Base-by-base conservation (phyloP, 1,140 invertebrate species). In the Grapholita molesta region DNA sequence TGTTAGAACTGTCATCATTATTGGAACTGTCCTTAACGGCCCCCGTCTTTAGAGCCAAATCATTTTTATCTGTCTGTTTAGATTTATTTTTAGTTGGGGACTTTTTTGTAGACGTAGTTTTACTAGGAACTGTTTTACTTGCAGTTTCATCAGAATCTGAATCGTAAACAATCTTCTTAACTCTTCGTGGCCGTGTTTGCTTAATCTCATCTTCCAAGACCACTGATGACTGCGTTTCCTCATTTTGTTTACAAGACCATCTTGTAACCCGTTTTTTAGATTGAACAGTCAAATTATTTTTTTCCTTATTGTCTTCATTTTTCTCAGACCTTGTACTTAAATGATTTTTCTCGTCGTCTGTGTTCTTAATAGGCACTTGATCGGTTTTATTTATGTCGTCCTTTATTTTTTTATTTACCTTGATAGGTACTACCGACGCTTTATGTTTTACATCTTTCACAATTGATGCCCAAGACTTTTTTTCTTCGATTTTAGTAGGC, bases 241-340 rank as follows among this genome's bases (percentile, higher is more conserved):
- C 35, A 67, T 6, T 70, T 71, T 76, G 78, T 64, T 67, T 74
- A 18, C 68, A 23, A 48, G 77, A 82, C 68, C 25, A 25, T 30
- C 83, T 78, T 24, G 83, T 85, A 7, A 77, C 55, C 33, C 82
- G 76, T 71, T 65, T 84, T 71, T 79, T 76, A 55, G 57, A 18
- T 33, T 35, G 68, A 8, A 70, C 74, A 12, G 15, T 12, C n/a
- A 69, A 32, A 25, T 64, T 61, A 7, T 61, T 25, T 8, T 30
- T 65, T 53, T 68, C 64, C 23, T 72, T 24, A 42, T 65, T 28
- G n/a, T 70, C 38, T 42, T 52, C 67, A 65, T 67, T 69, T 25
- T 25, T 70, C 66, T 68, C 64, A 42, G 9, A 12, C 8, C 21
- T 48, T 9, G 18, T 18, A 48, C 15, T 48, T 32, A 66, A 48